Evolutionary conservation across 2,888 invertebrate species (phyloP).

Genomic region (Nemotelus nigrinus): DNA sequence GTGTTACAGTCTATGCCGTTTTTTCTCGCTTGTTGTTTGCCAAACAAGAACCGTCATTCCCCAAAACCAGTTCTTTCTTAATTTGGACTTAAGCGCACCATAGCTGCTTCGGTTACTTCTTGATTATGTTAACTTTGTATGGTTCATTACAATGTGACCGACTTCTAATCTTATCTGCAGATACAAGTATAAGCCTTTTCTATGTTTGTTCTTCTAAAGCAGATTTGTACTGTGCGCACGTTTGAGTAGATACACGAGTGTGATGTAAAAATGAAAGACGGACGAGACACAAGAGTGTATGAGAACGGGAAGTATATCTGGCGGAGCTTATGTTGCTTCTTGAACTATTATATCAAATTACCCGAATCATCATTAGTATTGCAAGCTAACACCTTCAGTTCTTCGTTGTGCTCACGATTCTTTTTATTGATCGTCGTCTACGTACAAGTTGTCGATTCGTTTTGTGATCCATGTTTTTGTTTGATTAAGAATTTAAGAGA

Average conservation of each 20-base stretch:
- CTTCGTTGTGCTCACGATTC: neutral
- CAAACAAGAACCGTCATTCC: neutral
- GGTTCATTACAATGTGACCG: constrained; percentile 26
- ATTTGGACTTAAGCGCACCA: constrained; percentile 30
- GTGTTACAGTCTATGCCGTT: neutral
- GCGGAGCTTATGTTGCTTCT: constrained; percentile 10
- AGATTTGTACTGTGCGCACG: neutral
- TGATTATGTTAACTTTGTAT: constrained; percentile 21
- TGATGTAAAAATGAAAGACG: neutral
- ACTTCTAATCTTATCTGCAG: constrained; percentile 35
- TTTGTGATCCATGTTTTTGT: neutral
- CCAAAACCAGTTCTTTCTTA: constrained; percentile 23
- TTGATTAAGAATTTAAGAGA: neutral
- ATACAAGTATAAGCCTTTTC: constrained; percentile 33
- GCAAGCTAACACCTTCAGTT: constrained; percentile 31
- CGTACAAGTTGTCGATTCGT: neutral
- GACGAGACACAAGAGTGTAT: too few species aligned
- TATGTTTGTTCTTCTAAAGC: constrained; percentile 37
- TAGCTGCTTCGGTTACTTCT: constrained; percentile 16
- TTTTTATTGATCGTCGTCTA: neutral
- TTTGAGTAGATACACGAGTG: neutral
- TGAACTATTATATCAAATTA: constrained; percentile 31
- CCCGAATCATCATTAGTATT: constrained; percentile 36
- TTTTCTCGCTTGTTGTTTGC: neutral
- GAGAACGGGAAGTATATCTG: neutral